Conservation (phyloP, 2,888 invertebrate species). For the Teleogryllus oceanicus region DNA sequence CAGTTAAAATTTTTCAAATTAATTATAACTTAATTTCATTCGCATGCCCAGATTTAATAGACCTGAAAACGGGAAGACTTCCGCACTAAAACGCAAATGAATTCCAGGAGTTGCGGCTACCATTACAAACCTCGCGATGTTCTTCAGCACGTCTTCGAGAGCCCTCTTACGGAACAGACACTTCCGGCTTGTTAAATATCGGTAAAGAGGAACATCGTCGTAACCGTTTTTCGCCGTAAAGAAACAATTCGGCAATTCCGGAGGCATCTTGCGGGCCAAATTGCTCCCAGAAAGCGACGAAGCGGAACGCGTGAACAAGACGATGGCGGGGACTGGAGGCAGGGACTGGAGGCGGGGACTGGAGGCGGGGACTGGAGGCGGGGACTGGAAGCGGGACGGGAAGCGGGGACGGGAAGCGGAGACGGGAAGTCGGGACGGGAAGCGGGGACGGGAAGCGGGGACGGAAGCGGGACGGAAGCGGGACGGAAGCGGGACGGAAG, state of each 20-base stretch:
- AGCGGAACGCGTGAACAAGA: background rate
- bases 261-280: background rate
- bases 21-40: too few relatives aligned
- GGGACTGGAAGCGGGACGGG: background rate
- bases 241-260: constrained; percentile 8
- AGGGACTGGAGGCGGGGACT: background rate
- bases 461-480: background rate
- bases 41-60: too few relatives aligned
- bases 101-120: too few relatives aligned
- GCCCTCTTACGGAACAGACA: background rate
- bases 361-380: background rate
- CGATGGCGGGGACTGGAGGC: background rate
- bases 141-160: too few relatives aligned
- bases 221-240: background rate
- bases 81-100: too few relatives aligned
- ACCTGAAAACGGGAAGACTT: too few relatives aligned
- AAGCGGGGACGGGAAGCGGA: background rate
- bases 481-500: background rate
- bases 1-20: too few relatives aligned
- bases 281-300: background rate
- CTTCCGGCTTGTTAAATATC: constrained; percentile 9
- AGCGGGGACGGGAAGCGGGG: background rate
- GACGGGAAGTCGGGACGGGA: background rate
- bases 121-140: too few relatives aligned
- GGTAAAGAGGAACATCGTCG: background rate